Conservation (phyloP, 1,140 invertebrate genomes). For the Lineus longissimus region DNA sequence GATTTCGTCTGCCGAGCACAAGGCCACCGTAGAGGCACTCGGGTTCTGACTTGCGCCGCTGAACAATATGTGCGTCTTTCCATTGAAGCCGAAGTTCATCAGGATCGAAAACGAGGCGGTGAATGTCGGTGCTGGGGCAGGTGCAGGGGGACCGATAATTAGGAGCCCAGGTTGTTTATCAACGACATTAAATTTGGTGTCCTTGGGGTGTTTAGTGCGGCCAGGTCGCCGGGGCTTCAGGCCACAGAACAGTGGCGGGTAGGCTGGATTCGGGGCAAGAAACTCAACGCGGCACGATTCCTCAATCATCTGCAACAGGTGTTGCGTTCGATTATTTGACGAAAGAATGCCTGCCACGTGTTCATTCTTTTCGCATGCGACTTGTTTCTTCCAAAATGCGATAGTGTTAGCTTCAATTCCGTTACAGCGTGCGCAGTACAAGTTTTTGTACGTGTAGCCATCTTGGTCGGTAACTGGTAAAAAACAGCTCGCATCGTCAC, state of each 20-base stretch:
- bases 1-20: neutral
- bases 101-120: conserved; percentile 52
- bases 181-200: neutral
- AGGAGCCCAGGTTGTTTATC: too few species aligned
- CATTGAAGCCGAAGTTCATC: conserved; percentile 54
- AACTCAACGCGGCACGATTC: neutral
- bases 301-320: neutral
- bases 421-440: conserved; percentile 62
- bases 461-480: conserved; percentile 49
- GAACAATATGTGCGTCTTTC: conserved; percentile 55
- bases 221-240: neutral
- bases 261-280: neutral
- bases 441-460: conserved; percentile 59
- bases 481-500: neutral
- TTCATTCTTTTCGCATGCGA: conserved; percentile 32
- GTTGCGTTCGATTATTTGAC: neutral
- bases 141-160: too few species aligned
- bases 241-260: neutral
- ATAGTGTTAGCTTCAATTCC: conserved; percentile 29
- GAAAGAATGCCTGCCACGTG: neutral
- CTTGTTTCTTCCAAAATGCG: conserved; percentile 41
- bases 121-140: conserved; percentile 14
- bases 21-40: neutral
- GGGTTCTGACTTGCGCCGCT: conserved; percentile 46
- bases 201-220: neutral